phyloP scores from a whole-genome alignment of 2,113 vertebrate genomes.

The Cervus canadensis region DNA sequence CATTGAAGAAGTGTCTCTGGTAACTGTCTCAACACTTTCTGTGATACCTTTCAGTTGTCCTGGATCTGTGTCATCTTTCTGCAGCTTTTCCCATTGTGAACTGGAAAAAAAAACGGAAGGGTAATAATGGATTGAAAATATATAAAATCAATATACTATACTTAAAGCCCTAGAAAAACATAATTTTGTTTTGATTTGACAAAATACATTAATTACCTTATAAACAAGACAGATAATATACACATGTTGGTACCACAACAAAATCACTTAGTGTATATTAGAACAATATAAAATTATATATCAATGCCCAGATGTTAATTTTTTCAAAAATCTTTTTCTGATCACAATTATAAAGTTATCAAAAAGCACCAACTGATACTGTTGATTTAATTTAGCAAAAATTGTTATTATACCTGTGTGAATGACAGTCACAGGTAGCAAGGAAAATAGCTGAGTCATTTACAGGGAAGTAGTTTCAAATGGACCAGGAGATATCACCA shows the following conservation, averaged over 20 bases:
- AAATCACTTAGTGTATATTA: background rate
- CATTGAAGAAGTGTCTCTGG: background rate
- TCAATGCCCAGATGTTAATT: background rate
- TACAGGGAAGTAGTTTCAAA: background rate
- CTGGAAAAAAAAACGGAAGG: slow-evolving; percentile 77
- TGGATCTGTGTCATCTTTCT: slow-evolving; percentile 84
- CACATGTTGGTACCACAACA: background rate
- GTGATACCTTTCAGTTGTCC: slow-evolving; percentile 90
- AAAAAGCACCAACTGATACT: background rate
- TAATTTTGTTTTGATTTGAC: background rate
- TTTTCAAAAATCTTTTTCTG: background rate
- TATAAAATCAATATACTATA: background rate
- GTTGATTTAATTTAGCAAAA: background rate
- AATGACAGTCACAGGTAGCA: background rate
- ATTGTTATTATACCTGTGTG: background rate
- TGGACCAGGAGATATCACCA: background rate
- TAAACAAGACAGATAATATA: background rate
- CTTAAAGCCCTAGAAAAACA: background rate
- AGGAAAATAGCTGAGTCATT: background rate
- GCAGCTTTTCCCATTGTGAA: slow-evolving; percentile 92
- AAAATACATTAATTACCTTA: background rate
- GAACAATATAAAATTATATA: background rate
- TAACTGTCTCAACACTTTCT: background rate
- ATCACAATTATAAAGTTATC: background rate
- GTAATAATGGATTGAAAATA: slow-evolving; percentile 1